These are phyloP conservation scores for Ammodytes marinus DNA, from an alignment of 2,113 vertebrate genomes.

Conservation along the genomic window DNA sequence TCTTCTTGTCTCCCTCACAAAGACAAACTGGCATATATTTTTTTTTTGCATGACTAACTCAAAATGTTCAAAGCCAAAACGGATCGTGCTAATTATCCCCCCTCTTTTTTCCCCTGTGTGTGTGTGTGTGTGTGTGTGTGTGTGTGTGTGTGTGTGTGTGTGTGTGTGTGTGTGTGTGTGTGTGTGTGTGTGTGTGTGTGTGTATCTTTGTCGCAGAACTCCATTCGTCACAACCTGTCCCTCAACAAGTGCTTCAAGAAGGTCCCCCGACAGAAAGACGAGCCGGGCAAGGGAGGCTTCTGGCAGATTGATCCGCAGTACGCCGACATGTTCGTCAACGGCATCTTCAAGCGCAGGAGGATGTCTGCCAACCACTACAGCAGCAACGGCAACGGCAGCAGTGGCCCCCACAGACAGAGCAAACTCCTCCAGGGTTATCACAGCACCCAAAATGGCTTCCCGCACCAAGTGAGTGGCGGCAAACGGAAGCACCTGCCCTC, in stretches of 20 bases:
- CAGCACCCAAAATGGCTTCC: constrained; percentile 65
- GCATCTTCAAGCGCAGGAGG: constrained; percentile 87
- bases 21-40: constrained; percentile 32
- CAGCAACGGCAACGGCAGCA: constrained; percentile 10
- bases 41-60: constrained; percentile 43
- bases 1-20: constrained; percentile 48
- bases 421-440: constrained; percentile 74
- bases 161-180: not conserved
- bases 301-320: constrained; percentile 91
- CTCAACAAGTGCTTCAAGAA: constrained; percentile 97
- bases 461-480: constrained; percentile 60
- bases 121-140: not conserved
- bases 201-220: constrained; percentile 86
- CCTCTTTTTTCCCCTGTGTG: not conserved
- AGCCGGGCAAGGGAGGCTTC: constrained; percentile 93
- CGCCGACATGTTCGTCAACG: constrained; percentile 88
- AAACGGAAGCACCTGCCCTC: constrained; percentile 80
- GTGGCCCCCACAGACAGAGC: constrained; percentile 70
- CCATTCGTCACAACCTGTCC: constrained; percentile 94
- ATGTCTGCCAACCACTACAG: constrained; percentile 84
- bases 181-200: too few relatives aligned
- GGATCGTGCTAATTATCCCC: constrained; percentile 19
- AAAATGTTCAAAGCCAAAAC: constrained; percentile 24
- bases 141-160: not conserved
- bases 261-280: constrained; percentile 93